Evolutionary conservation across 2,113 vertebrate species (phyloP).

Genomic region (Gymnogyps californianus): DNA sequence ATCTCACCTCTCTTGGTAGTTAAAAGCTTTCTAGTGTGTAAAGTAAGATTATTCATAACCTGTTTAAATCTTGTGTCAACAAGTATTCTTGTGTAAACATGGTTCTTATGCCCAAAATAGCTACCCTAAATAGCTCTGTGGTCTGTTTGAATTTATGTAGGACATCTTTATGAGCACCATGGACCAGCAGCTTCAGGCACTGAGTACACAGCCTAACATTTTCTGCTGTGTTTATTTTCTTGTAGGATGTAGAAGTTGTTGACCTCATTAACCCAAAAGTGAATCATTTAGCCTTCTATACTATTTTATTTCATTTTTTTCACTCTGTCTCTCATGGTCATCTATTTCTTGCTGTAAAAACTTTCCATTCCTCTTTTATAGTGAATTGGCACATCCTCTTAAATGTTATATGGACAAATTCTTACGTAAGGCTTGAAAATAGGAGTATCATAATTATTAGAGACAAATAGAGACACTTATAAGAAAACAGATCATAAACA

Average conservation of each 20-base stretch:
- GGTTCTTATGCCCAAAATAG: neutral
- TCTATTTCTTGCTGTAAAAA: neutral
- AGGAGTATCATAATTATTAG: neutral
- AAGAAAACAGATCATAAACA: neutral
- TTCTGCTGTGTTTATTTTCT: neutral
- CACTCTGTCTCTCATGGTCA: neutral
- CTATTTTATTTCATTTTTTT: neutral
- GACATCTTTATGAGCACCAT: neutral
- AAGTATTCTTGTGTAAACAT: neutral
- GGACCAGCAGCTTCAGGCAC: neutral
- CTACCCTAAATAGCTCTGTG: neutral
- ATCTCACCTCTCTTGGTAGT: neutral
- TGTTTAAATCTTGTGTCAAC: neutral
- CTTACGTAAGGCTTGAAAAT: neutral
- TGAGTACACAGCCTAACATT: neutral
- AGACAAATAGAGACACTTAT: neutral
- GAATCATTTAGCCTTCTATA: neutral
- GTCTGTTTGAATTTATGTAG: neutral
- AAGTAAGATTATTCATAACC: neutral
- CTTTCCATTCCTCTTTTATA: neutral
- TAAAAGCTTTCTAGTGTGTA: neutral
- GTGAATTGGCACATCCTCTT: neutral
- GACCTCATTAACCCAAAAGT: neutral
- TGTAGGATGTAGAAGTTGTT: neutral
- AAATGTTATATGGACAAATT: neutral